Base-by-base conservation (phyloP, 2,888 invertebrate genomes). In the Drosophila affinis region DNA sequence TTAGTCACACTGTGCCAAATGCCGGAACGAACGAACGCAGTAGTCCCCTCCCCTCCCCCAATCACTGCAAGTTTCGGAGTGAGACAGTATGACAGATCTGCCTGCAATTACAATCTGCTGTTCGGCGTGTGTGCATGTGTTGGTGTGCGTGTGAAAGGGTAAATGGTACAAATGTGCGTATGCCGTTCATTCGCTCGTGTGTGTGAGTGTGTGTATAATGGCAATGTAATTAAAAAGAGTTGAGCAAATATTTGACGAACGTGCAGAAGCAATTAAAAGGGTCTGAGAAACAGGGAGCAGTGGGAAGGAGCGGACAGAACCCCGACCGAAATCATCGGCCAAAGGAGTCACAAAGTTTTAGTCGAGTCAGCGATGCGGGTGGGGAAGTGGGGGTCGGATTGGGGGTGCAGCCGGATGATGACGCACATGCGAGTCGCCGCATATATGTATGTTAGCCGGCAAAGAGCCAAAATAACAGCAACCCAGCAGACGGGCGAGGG, bases 171-270 rank as follows among this genome's bases (percentile, higher is more conserved):
- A 48, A 60, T 29, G 34, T 56, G 39, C 29, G 18, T 58, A 45
- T 63, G 53, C 60, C 39, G 58, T 69, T 49, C 29, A 34, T 39
- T 24, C 56, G 47, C 57, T 24, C 56, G 49, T 57, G 63, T 57
- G 52, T 54, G 46, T 52, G 45, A 46, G 48, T 55, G 24, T 65
- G 53, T 58, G 57, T 54, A 44, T 65, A 65, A 78, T 75, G 72
- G 79, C 65, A 85, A 87, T 86, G 77, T 78, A 86, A 86, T 87
- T 87, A 84, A 84, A 86, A 85, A 81, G 81, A 84, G 85, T 81
- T 87, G 79, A 78, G 77, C 85, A 85, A 86, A 87, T 87, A 87
- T 86, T 87, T 85, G 79, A 85, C 77, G 83, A 86, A 87, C 86
- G 87, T 86, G 86, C 85, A 77, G 78, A 73, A 78, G 77, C 87